Evolutionary conservation across 2,113 vertebrate species (phyloP), one percentile per base, ranked within the genome.

Genomic region (Thryonomys swinderianus): DNA sequence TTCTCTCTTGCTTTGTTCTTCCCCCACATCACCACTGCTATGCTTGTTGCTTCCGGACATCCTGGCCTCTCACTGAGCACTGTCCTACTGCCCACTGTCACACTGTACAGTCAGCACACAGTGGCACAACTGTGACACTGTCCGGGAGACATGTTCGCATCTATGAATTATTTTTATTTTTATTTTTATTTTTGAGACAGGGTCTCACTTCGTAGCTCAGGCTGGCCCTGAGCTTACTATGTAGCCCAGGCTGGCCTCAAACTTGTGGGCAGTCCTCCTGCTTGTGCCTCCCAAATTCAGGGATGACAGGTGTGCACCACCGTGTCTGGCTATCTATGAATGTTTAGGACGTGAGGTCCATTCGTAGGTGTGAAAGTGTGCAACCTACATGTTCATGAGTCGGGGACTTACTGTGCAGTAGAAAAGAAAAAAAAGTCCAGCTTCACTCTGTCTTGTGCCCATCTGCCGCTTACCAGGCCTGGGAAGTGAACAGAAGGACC

Each of bases 401-500:
- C 3, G 27, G 27, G 27, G 1, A 76, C 42, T 76, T 45, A 48
- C 42, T 76, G 13, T 17, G 48, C 27, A 2, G 30, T 57, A 8
- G 48, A 51, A 62, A 62, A 57, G 34, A 53, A 30, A 18, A 23
- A 80, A 82, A 53, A 55, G 20, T 25, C 64, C 51, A 92, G 12
- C 32, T 67, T 95, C 21, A 64, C 37, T 90, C 7, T 62, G 27
- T 73, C 37, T 71, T 59, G 20, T 82, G 12, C 90, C 12, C 32
- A 18, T 78, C 69, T 82, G 67, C 85, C 16, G 59, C 37, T 71
- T 88, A 57, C 87, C 21, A 99, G 99, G 98, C 99, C 95, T 97
- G 99, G 97, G 98, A 99, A 83, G 98, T 99, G 21, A 98, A 98
- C 96, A 96, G 0, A 87, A 98, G 97, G 48, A 98, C 99, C 90